These are phyloP conservation scores for Anodontia alba DNA, from an alignment of 2,888 invertebrate genomes.

Conservation along the genomic window DNA sequence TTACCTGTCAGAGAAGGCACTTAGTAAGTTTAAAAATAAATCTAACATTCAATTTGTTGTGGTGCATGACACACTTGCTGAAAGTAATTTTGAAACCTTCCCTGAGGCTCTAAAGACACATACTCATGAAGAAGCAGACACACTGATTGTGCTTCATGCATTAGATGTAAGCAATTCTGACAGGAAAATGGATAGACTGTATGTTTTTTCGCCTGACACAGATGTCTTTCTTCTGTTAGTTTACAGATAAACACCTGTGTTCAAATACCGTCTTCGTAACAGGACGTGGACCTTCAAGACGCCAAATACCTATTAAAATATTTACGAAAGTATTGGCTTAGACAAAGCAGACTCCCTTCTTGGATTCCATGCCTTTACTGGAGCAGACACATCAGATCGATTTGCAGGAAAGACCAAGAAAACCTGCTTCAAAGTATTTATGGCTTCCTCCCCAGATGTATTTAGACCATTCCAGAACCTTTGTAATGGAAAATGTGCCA, in stretches of 20 bases:
- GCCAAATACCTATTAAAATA: background rate
- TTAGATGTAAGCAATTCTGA: background rate
- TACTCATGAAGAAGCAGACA: constrained; percentile 10
- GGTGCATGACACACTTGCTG: constrained; percentile 5
- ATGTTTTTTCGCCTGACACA: constrained; percentile 4
- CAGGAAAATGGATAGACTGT: background rate
- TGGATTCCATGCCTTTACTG: constrained; percentile 1
- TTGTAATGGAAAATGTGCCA: background rate
- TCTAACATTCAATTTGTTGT: background rate
- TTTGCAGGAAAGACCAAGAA: constrained; percentile 10
- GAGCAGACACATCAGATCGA: background rate
- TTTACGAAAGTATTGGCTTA: background rate
- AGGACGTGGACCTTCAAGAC: background rate
- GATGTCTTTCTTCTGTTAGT: constrained; percentile 4
- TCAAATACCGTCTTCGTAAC: constrained; percentile 2
- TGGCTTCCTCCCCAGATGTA: background rate
- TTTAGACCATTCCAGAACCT: background rate
- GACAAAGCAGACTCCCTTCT: constrained; percentile 1
- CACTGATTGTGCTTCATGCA: constrained; percentile 3
- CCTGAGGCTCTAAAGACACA: background rate
- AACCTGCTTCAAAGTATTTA: background rate
- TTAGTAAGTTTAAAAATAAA: background rate
- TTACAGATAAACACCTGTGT: constrained; percentile 1
- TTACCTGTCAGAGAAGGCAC: background rate
- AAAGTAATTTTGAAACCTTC: constrained; percentile 4